A percentile compares a stretch with the other conserved stretches of the same genome.
These are phyloP conservation scores for Anoura caudifer DNA, from an alignment of 2,113 vertebrate species.

Conservation along the genomic window DNA sequence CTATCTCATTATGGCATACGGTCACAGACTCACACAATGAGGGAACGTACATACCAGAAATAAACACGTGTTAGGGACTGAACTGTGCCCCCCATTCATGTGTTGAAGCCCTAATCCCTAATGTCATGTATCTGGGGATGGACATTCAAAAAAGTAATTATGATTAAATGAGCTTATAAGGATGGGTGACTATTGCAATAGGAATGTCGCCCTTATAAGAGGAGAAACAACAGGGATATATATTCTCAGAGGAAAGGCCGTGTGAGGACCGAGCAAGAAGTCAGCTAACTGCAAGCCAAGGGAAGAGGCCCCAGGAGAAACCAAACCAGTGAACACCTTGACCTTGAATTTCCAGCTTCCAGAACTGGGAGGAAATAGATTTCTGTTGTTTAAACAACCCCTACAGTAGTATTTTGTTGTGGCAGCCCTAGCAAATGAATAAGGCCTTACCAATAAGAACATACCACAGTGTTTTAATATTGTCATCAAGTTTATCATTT, in stretches of 20 bases:
- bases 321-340: no score
- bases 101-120: not conserved
- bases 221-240: not conserved
- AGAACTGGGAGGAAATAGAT: no score
- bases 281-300: no score
- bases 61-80: not conserved
- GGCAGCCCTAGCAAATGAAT: no score
- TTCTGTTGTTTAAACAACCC: no score
- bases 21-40: slow-evolving; percentile 48
- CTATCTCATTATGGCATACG: slow-evolving; percentile 53
- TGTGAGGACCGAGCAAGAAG: no score
- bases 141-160: not conserved
- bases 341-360: no score
- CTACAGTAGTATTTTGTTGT: no score
- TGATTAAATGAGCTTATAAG: not conserved
- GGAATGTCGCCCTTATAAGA: not conserved
- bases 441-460: not conserved
- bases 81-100: not conserved
- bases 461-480: not conserved
- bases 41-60: slow-evolving; percentile 51
- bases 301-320: no score
- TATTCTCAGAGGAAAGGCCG: no score
- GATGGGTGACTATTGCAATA: not conserved
- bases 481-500: not conserved
- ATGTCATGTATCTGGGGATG: not conserved